These are phyloP conservation scores for Alca torda DNA, from an alignment of 2,797 vertebrate species.

Conservation along the genomic window DNA sequence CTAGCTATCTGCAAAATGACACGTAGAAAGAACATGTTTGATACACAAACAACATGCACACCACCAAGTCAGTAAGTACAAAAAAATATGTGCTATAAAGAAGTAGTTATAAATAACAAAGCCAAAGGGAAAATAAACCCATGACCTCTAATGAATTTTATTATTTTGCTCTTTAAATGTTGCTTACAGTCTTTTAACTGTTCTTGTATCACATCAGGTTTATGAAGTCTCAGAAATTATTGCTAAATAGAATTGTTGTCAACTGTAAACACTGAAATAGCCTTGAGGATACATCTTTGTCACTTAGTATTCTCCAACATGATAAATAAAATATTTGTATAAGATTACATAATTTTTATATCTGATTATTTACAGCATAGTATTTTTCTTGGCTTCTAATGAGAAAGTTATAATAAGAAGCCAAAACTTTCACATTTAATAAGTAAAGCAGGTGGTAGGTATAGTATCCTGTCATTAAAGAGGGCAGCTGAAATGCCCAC, in stretches of 20 bases:
- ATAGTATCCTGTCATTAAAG: not conserved
- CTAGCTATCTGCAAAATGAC: not conserved
- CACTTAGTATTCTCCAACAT: not conserved
- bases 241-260: not conserved
- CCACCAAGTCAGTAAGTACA: not conserved
- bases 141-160: not conserved
- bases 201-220: not conserved
- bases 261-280: not conserved
- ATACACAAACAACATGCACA: not conserved
- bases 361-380: not conserved
- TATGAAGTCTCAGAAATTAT: not conserved
- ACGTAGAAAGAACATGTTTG: not conserved
- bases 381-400: not conserved
- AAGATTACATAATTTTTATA: not conserved
- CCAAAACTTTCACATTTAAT: not conserved
- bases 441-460: not conserved
- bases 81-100: not conserved
- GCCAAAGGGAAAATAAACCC: not conserved
- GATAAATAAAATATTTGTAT: not conserved
- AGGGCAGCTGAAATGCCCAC: not conserved
- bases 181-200: not conserved
- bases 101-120: not conserved
- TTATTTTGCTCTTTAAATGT: not conserved
- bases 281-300: not conserved
- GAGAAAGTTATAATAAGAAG: not conserved